Base-by-base conservation (phyloP, 2,113 vertebrate species). In the Trochalopteron elliotii region DNA sequence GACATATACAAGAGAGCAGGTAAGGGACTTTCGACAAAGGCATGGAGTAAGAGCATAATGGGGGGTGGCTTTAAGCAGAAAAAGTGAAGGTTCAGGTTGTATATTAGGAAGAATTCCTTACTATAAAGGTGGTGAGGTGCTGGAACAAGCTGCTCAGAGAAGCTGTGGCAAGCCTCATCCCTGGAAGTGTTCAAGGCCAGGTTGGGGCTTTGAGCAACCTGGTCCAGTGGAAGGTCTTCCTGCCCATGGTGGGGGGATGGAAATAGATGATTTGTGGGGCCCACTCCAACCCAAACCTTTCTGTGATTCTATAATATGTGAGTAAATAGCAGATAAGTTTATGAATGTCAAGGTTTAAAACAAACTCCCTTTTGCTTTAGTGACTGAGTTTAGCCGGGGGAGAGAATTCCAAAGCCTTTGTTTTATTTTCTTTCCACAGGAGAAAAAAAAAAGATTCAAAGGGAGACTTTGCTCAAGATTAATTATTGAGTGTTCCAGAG, bases 401-500 rank as follows among this genome's bases (percentile, higher is more conserved):
- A 72, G 17, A 25, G 47, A 79, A 75, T 65, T 74, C 22, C 44
- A 83, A 68, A 86, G 39, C 4, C 17, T 84, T 83, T 80, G 20
- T 75, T 92, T 93, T 68, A 18, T 74, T 94, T 50, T 92, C 24
- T 78, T 94, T 70, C 30, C 25, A 40, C 3, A 22, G 22, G 8
- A 7, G 5, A 74, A 57, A 39, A 37, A 37, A 24, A n/a, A 12
- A 18, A 65, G 0, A 55, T 5, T 75, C 10, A 84, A 67, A 82
- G 19, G 20, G 18, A 83, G 33, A 65, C 33, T 95, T 91, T 63
- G 50, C 67, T 95, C 33, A 55, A 64, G 76, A 95, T 95, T 90
- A 97, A 96, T 96, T 93, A 95, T 88, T 94, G 85, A 96, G 64
- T 35, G 18, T 78, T 94, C 56, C 85, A 90, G 56, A 53, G 64